Conservation (phyloP, 2,888 invertebrate genomes). For the Chloroclysta siterata region DNA sequence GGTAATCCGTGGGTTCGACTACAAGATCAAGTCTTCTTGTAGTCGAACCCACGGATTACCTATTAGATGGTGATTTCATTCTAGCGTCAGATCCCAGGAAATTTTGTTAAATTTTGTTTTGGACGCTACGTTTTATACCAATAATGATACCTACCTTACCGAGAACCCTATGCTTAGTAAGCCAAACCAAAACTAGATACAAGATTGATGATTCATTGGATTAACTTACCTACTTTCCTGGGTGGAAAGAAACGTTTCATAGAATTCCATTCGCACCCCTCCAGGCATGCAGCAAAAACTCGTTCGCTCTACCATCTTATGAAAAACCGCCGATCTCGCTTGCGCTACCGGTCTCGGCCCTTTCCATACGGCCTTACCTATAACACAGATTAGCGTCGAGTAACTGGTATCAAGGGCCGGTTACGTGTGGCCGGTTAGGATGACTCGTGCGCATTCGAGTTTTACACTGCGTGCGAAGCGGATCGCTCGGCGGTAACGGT, state of each 20-base stretch:
- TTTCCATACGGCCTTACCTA: slow-evolving; percentile 9
- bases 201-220: neutral
- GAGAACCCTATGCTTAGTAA: too few relatives aligned
- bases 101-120: too few relatives aligned
- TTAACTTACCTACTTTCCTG: neutral
- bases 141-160: too few relatives aligned
- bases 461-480: slow-evolving; percentile 73
- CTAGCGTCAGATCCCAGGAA: too few relatives aligned
- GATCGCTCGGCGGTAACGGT: slow-evolving; percentile 77
- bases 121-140: too few relatives aligned
- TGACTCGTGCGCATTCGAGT: slow-evolving; percentile 60
- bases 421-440: slow-evolving; percentile 24
- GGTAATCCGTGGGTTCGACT: too few relatives aligned
- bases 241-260: neutral
- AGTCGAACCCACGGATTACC: too few relatives aligned
- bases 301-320: neutral
- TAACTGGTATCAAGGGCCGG: slow-evolving; percentile 32
- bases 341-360: slow-evolving; percentile 22
- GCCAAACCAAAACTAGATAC: too few relatives aligned
- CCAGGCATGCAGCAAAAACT: slow-evolving; percentile 9
- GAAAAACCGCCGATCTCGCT: neutral
- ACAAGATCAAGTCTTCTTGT: too few relatives aligned
- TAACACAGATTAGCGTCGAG: slow-evolving; percentile 11
- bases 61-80: too few relatives aligned
- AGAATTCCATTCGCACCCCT: slow-evolving; percentile 5